phyloP scores from a whole-genome alignment of 2,113 vertebrate genomes.

The Cichladusa arquata region DNA sequence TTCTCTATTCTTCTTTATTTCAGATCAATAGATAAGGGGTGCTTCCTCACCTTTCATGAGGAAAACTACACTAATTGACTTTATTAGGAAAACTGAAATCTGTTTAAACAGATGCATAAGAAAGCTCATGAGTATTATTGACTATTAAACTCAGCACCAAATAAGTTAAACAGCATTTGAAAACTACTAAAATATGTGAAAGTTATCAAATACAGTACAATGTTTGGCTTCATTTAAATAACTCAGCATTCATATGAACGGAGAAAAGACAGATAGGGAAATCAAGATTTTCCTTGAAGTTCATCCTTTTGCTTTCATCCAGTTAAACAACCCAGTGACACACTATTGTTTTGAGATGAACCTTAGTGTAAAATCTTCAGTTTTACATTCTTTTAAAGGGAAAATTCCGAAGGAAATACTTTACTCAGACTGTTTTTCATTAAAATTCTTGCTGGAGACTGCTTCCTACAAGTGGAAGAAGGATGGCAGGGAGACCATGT shows the following conservation, averaged over 20 bases:
- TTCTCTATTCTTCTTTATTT: background rate
- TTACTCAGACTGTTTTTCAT: constrained; percentile 9
- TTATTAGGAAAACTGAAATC: background rate
- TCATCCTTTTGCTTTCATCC: background rate
- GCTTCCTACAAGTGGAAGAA: background rate
- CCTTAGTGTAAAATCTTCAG: background rate
- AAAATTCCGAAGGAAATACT: background rate
- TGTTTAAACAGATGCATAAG: background rate
- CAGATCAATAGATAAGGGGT: background rate
- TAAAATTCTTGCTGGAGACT: constrained; percentile 35
- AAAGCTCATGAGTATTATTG: background rate
- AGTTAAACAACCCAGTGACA: background rate
- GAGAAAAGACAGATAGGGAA: background rate
- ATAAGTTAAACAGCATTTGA: background rate
- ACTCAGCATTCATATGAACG: background rate
- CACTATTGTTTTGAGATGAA: background rate
- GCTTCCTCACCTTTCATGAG: background rate
- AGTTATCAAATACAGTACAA: background rate
- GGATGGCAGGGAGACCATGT: background rate
- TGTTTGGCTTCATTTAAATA: background rate
- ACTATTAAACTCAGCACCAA: background rate
- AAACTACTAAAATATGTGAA: background rate
- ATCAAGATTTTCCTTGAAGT: background rate
- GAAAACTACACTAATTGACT: background rate
- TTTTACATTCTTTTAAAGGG: background rate